Evolutionary conservation across 1,140 invertebrate genomes (phyloP).

Genomic region (Paralvinella palmiformis): DNA sequence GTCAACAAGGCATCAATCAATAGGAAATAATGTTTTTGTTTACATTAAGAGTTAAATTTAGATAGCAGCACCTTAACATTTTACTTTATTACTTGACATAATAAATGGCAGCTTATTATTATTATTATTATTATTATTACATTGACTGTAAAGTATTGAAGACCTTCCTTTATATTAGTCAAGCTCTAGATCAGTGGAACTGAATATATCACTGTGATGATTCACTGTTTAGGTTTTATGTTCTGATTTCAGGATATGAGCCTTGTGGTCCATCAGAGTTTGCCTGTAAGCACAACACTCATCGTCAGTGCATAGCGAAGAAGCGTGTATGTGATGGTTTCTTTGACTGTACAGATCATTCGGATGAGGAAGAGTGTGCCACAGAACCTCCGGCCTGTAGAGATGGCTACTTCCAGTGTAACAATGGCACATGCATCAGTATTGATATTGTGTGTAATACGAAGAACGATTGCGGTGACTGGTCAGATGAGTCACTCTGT

Average conservation of each 20-base stretch:
- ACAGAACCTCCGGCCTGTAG: background rate
- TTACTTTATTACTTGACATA: no score
- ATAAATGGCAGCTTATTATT: no score
- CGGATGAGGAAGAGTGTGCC: conserved; percentile 71
- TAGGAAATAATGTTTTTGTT: no score
- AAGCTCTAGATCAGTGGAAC: no score
- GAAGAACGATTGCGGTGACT: conserved; percentile 48
- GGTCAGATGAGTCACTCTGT: conserved; percentile 52
- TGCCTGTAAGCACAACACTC: conserved; percentile 63
- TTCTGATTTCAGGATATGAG: background rate
- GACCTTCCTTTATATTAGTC: no score
- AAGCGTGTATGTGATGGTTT: conserved; percentile 58
- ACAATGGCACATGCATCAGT: conserved; percentile 22
- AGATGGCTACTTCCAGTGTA: conserved; percentile 35
- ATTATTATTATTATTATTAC: no score
- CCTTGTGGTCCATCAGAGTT: conserved; percentile 48
- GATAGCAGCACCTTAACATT: no score
- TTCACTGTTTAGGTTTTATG: no score
- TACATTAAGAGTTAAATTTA: no score
- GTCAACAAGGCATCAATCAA: no score
- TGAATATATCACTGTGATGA: no score
- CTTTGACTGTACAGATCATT: conserved; percentile 75
- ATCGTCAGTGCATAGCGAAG: conserved; percentile 80
- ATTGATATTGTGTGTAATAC: conserved; percentile 29
- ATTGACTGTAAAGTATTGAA: no score